These are phyloP conservation scores for Bruchidius siliquastri DNA, from an alignment of 2,888 invertebrate genomes.

Conservation along the genomic window DNA sequence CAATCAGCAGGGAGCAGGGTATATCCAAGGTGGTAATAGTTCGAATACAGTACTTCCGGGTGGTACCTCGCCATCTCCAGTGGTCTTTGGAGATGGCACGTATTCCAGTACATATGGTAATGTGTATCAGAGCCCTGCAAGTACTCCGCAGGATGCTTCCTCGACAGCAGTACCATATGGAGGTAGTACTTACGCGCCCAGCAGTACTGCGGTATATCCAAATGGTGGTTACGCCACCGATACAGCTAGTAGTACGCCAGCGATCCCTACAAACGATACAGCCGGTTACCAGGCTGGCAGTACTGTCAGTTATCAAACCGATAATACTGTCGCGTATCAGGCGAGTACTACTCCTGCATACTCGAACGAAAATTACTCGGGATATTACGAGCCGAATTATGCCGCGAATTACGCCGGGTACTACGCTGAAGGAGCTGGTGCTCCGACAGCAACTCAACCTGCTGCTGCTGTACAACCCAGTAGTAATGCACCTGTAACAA, in stretches of 20 bases:
- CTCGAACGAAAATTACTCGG: background rate
- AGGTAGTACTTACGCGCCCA: background rate
- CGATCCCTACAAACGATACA: background rate
- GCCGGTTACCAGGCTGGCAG: background rate
- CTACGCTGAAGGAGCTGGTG: background rate
- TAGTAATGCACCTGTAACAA: slow-evolving; percentile 5
- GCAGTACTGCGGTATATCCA: background rate
- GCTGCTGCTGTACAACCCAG: slow-evolving; percentile 1
- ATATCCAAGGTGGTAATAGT: background rate
- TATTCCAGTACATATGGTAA: background rate
- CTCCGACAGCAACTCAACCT: background rate
- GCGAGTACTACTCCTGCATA: background rate
- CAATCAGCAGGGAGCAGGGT: background rate
- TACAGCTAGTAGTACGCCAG: background rate
- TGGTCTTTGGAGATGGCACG: background rate
- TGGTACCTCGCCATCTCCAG: slow-evolving; percentile 1
- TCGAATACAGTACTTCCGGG: background rate
- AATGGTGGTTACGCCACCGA: background rate
- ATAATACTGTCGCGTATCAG: background rate
- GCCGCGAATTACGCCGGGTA: background rate
- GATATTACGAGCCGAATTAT: background rate
- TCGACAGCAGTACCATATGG: background rate
- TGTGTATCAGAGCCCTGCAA: background rate
- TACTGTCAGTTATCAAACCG: no score
- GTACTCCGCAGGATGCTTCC: background rate